Conservation (phyloP, 1,140 invertebrate genomes). For the Pseudomyrmex pallidus region DNA sequence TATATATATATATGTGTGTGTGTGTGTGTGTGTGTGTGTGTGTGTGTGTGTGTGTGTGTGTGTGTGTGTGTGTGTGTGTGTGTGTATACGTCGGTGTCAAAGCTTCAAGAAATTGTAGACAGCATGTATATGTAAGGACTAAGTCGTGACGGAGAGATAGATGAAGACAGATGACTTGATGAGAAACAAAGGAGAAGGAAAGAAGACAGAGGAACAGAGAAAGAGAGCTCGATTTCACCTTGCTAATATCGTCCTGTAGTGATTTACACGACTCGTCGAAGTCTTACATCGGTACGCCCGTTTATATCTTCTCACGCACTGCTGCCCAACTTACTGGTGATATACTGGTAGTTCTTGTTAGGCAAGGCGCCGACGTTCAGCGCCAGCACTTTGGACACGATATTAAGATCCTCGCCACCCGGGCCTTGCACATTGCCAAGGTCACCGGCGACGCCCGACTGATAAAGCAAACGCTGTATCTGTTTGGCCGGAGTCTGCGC, state of each 20-base stretch:
- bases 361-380: slow-evolving; percentile 88
- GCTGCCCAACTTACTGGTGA: slow-evolving; percentile 55
- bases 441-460: slow-evolving; percentile 87
- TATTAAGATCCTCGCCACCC: slow-evolving; percentile 89
- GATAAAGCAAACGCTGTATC: slow-evolving; percentile 87
- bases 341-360: slow-evolving; percentile 61
- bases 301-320: slow-evolving; percentile 57
- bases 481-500: slow-evolving; percentile 86
- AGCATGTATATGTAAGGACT: neutral
- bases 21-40: neutral
- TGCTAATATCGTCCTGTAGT: slow-evolving; percentile 71
- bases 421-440: slow-evolving; percentile 76
- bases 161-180: neutral
- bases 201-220: slow-evolving; percentile 43
- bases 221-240: slow-evolving; percentile 73
- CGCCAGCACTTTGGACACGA: slow-evolving; percentile 92
- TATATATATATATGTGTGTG: too few relatives aligned
- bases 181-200: slow-evolving; percentile 12
- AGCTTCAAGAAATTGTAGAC: slow-evolving; percentile 3
- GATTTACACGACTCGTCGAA: slow-evolving; percentile 72
- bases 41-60: too few relatives aligned
- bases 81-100: neutral
- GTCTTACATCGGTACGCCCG: slow-evolving; percentile 37
- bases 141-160: neutral
- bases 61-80: neutral